These are phyloP conservation scores for Carapus acus DNA, from an alignment of 2,797 vertebrate genomes.

Conservation along the genomic window DNA sequence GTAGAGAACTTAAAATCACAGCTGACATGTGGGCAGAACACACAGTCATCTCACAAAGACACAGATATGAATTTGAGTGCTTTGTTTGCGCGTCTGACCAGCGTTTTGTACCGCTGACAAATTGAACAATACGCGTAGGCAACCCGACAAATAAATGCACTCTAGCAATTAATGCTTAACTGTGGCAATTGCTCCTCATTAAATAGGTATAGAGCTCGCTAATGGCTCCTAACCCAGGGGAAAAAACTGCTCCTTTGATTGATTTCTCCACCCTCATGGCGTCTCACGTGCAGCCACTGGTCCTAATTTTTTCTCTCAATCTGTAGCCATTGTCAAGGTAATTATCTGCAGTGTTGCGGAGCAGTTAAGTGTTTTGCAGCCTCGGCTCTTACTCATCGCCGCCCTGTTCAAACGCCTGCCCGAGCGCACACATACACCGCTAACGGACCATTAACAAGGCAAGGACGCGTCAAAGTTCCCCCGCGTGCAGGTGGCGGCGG, in stretches of 20 bases:
- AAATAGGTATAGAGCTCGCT: constrained; percentile 55
- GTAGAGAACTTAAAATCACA: too few species aligned
- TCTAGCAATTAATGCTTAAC: constrained; percentile 57
- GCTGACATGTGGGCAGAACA: too few species aligned
- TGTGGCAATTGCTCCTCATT: constrained; percentile 56
- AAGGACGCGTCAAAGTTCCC: constrained; percentile 32
- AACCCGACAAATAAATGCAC: constrained; percentile 25
- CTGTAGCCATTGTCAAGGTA: constrained; percentile 62
- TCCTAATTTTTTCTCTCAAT: constrained; percentile 16
- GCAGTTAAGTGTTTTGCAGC: constrained; percentile 49
- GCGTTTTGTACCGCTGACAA: too few species aligned
- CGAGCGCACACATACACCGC: constrained; percentile 10
- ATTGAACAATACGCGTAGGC: too few species aligned
- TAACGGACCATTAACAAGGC: constrained; percentile 35
- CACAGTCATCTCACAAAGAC: too few species aligned
- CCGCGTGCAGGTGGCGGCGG: constrained; percentile 41
- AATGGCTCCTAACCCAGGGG: constrained; percentile 28
- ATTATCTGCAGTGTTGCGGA: constrained; percentile 54
- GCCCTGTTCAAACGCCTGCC: constrained; percentile 48
- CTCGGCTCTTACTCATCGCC: constrained; percentile 39
- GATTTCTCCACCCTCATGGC: constrained; percentile 28
- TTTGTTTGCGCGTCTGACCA: too few species aligned
- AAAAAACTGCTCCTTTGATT: constrained; percentile 34
- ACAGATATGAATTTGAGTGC: neutral
- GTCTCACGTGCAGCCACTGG: constrained; percentile 21